These are phyloP conservation scores for Emmelina monodactyla DNA, from an alignment of 2,888 invertebrate species.

Conservation along the genomic window DNA sequence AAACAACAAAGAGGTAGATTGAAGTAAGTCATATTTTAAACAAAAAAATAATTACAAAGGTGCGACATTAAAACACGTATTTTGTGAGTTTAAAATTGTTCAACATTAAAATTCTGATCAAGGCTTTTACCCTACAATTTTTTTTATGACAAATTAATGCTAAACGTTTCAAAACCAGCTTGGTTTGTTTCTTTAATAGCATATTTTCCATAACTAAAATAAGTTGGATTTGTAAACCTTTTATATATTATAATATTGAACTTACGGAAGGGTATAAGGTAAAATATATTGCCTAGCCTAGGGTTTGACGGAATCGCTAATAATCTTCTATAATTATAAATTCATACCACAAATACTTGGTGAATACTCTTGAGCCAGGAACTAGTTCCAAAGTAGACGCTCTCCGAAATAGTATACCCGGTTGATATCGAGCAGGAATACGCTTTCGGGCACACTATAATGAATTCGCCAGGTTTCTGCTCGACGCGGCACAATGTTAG, in stretches of 20 bases:
- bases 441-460: constrained; percentile 85
- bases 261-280: no score
- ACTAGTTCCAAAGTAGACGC: constrained; percentile 87
- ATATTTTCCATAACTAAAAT: not conserved
- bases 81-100: no score
- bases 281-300: no score
- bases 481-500: constrained; percentile 81
- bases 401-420: constrained; percentile 89
- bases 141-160: no score
- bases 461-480: constrained; percentile 88
- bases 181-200: no score
- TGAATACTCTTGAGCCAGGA: constrained; percentile 80
- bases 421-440: constrained; percentile 89
- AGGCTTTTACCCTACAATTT: no score
- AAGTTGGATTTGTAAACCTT: not conserved
- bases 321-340: constrained; percentile 1
- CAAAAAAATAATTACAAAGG: no score
- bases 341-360: constrained; percentile 72
- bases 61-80: no score
- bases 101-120: no score
- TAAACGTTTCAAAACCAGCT: no score
- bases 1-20: no score
- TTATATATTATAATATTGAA: not conserved
- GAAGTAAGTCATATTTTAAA: no score
- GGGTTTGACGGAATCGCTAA: not conserved